A percentile compares a stretch with the other conserved stretches of the same genome.
Conservation (phyloP, 1,140 invertebrate genomes). For the Drosophila eugracilis region DNA sequence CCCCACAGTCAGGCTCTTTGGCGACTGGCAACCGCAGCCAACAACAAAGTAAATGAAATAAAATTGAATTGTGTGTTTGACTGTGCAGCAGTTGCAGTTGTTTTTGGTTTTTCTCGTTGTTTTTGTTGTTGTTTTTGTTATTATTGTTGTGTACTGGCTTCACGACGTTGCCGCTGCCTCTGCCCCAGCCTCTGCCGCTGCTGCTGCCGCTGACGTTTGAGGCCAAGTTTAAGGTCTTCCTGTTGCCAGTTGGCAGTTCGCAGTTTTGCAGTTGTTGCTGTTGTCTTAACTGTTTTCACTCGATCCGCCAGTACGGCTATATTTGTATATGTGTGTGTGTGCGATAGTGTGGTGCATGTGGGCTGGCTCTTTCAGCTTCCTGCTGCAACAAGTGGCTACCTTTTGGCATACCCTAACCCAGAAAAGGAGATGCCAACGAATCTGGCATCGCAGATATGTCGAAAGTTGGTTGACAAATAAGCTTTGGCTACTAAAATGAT, state of each 20-base stretch:
- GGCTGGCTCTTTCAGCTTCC: conserved; percentile 65
- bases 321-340: conserved; percentile 29
- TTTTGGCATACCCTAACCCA: conserved; percentile 55
- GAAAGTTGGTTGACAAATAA: conserved; percentile 7
- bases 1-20: conserved; percentile 45
- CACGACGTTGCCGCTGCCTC: conserved; percentile 67
- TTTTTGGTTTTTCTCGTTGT: conserved; percentile 32
- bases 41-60: conserved; percentile 78
- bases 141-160: conserved; percentile 40
- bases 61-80: conserved; percentile 82
- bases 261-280: conserved; percentile 46
- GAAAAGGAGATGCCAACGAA: conserved; percentile 1
- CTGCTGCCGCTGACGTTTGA: conserved; percentile 64
- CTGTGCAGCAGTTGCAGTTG: conserved; percentile 60
- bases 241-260: conserved; percentile 73
- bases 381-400: conserved; percentile 78
- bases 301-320: conserved; percentile 27
- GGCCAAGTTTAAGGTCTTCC: conserved; percentile 80
- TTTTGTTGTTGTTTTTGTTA: conserved; percentile 14
- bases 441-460: not conserved
- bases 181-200: conserved; percentile 57
- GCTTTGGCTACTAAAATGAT: not conserved
- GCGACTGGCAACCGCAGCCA: conserved; percentile 70
- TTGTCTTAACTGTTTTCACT: conserved; percentile 81
- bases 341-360: conserved; percentile 52